Evolutionary conservation across 2,888 invertebrate genomes (phyloP).

Genomic region (Blastobasis adustella): DNA sequence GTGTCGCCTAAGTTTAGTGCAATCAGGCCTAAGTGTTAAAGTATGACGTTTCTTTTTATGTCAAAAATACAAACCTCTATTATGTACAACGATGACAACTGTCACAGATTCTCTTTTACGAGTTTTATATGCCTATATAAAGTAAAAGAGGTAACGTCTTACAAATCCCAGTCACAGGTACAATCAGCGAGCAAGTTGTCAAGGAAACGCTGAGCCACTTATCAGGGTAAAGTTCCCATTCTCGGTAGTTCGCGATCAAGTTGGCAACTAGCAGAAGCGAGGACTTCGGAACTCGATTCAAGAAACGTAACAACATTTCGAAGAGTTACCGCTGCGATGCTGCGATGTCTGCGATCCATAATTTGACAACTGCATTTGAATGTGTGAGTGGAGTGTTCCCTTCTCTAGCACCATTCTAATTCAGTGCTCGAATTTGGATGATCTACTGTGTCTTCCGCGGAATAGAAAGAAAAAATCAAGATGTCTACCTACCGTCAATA

Average conservation of each 20-base stretch:
- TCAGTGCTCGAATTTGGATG: conserved; percentile 71
- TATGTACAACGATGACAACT: no score
- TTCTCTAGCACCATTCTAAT: conserved; percentile 84
- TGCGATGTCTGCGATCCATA: conserved; percentile 27
- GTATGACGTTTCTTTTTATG: no score
- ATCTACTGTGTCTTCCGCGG: neutral
- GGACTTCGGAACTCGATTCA: neutral
- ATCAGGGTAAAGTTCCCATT: neutral
- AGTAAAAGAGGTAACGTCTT: no score
- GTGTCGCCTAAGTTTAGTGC: no score
- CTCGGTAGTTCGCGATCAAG: neutral
- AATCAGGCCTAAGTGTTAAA: no score
- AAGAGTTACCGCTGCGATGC: neutral
- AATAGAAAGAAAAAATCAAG: neutral
- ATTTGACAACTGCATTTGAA: conserved; percentile 80
- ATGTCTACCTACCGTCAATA: no score
- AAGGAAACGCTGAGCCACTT: neutral
- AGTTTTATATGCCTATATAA: no score
- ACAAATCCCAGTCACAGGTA: no score
- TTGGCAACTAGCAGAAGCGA: conserved; percentile 2
- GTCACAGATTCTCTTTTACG: no score
- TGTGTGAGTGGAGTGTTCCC: conserved; percentile 76
- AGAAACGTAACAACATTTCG: neutral
- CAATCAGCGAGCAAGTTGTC: neutral
- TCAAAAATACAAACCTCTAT: no score